A percentile compares a stretch with the other conserved stretches of the same genome.
Conservation (phyloP, 2,888 invertebrate genomes). For the Polyploca ridens region DNA sequence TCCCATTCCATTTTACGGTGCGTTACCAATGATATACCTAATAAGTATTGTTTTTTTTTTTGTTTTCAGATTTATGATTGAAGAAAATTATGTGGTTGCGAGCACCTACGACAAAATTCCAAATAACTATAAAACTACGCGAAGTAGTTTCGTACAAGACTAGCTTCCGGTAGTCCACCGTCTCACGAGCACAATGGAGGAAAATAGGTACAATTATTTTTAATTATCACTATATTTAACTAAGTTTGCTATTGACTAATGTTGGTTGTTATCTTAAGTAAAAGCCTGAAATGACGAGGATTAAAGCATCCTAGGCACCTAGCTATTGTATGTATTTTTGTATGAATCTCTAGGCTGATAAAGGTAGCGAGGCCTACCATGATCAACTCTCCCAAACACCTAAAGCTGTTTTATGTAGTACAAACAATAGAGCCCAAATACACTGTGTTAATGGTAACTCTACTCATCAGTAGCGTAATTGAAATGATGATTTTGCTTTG, state of each 20-base stretch:
- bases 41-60: slow-evolving; percentile 17
- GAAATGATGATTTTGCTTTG: no score
- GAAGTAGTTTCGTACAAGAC: slow-evolving; percentile 48
- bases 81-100: slow-evolving; percentile 68
- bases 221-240: slow-evolving; percentile 9
- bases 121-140: slow-evolving; percentile 42
- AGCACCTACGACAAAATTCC: slow-evolving; percentile 36
- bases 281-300: neutral
- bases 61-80: slow-evolving; percentile 48
- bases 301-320: neutral
- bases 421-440: no score
- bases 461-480: no score
- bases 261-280: neutral
- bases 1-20: no score
- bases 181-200: slow-evolving; percentile 53
- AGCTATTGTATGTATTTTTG: neutral
- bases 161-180: slow-evolving; percentile 63
- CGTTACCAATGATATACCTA: no score
- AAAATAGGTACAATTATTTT: slow-evolving; percentile 55
- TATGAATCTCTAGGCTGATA: neutral
- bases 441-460: no score
- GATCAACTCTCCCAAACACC: no score
- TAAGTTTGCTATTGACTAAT: neutral
- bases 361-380: no score
- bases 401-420: no score